Conservation (phyloP, 2,888 invertebrate species). For the Nymphalis urticae region DNA sequence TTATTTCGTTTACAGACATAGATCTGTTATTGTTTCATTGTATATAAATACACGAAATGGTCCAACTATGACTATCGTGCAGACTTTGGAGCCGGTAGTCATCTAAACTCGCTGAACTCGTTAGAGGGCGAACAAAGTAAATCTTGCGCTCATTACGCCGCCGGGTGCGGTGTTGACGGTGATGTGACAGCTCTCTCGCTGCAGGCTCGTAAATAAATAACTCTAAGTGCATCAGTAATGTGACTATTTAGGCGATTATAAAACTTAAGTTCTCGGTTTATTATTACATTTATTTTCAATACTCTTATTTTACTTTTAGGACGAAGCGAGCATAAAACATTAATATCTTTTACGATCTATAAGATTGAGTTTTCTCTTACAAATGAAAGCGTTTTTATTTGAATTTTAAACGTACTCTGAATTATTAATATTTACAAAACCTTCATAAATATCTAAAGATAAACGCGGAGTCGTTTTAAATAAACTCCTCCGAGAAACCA, state of each 20-base stretch:
- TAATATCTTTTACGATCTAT: slow-evolving; percentile 2
- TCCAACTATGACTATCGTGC: neutral
- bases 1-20: no score
- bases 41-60: no score
- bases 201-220: neutral
- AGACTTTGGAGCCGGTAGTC: neutral
- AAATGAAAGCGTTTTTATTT: neutral
- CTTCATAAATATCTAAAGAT: neutral
- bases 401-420: neutral
- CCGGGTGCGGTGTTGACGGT: neutral
- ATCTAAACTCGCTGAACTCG: neutral
- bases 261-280: no score
- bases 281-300: no score
- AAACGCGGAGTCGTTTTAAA: neutral
- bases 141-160: neutral
- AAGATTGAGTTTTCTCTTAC: neutral
- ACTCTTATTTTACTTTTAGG: no score
- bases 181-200: neutral
- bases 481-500: slow-evolving; percentile 2
- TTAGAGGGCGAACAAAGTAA: neutral
- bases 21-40: no score
- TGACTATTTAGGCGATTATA: no score
- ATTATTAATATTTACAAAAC: neutral
- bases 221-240: no score
- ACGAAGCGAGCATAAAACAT: neutral